Conservation (phyloP, 53 echinoderm and acorn worm genomes). For the Echinometra lucunter region DNA sequence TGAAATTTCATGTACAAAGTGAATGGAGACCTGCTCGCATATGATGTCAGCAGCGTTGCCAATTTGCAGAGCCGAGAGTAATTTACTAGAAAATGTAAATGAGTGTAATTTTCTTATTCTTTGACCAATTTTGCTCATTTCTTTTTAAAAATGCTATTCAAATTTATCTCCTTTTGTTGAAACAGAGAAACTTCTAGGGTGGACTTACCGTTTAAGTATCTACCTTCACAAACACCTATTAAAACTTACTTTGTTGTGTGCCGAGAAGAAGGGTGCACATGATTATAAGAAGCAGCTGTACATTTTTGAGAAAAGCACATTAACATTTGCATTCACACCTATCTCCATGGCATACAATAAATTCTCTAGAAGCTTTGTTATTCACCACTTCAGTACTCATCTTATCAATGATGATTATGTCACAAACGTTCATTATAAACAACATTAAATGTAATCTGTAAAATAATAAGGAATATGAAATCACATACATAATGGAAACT, state of each 20-base stretch:
- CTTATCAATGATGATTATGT: neutral
- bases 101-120: no score
- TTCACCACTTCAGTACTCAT: neutral
- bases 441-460: neutral
- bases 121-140: no score
- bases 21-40: no score
- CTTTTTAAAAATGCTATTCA: no score
- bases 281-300: neutral
- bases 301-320: neutral
- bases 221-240: neutral
- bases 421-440: neutral
- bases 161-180: no score
- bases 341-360: neutral
- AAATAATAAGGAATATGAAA: neutral
- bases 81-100: no score
- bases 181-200: no score
- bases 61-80: no score
- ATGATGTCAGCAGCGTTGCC: no score
- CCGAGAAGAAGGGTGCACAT: neutral
- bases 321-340: neutral
- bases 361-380: neutral
- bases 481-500: slow-evolving; percentile 12
- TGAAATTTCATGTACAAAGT: no score
- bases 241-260: neutral
- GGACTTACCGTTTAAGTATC: no score